Evolutionary conservation across 2,113 vertebrate species (phyloP).

Genomic region (Brachionichthys hirsutus): DNA sequence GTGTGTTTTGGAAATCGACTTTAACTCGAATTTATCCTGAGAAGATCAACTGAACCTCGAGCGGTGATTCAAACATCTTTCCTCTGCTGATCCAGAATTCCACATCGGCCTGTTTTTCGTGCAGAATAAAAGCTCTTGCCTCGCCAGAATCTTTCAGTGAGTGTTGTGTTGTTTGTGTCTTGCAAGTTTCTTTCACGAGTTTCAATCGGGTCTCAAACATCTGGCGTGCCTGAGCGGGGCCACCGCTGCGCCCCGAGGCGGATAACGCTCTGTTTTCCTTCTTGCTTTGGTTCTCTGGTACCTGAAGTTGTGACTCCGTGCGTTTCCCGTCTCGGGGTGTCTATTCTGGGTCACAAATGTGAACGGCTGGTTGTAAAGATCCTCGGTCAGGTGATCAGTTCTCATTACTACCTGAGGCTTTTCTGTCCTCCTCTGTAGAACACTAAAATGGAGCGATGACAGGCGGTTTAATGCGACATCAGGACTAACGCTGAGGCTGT

Average conservation of each 20-base stretch:
- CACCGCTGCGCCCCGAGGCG: background rate
- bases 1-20: slow-evolving; percentile 28
- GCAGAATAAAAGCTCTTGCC: background rate
- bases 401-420: slow-evolving; percentile 12
- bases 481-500: too few species aligned
- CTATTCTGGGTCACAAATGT: slow-evolving; percentile 21
- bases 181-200: slow-evolving; percentile 3
- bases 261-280: background rate
- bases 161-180: background rate
- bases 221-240: slow-evolving; percentile 10
- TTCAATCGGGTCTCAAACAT: slow-evolving; percentile 8
- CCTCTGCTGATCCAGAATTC: background rate
- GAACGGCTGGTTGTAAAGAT: slow-evolving; percentile 15
- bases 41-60: slow-evolving; percentile 9
- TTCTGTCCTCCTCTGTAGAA: background rate
- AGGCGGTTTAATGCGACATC: too few species aligned
- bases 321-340: slow-evolving; percentile 7
- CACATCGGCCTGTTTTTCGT: background rate
- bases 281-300: too few species aligned
- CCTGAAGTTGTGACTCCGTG: background rate
- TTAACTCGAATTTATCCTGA: slow-evolving; percentile 23
- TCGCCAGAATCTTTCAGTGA: too few species aligned
- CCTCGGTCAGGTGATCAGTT: background rate
- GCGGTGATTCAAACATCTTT: background rate
- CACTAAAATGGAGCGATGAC: background rate